These are phyloP conservation scores for Parapsyche elsis DNA, from an alignment of 1,140 invertebrate species.

Conservation along the genomic window DNA sequence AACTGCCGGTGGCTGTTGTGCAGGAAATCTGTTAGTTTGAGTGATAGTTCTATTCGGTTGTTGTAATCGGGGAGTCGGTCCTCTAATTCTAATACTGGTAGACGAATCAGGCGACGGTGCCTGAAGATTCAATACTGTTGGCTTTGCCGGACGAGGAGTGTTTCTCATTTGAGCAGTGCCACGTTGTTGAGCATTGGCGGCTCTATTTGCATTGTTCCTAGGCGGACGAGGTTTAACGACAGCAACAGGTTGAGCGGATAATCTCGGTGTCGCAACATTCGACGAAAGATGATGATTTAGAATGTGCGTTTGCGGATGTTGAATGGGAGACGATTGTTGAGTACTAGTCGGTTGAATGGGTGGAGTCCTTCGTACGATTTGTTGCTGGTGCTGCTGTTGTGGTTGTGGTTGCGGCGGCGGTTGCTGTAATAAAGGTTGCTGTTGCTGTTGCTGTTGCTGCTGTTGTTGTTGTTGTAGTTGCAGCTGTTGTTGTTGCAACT, in stretches of 20 bases:
- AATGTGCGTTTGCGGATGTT: constrained; percentile 28
- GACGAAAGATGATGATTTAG: constrained; percentile 47
- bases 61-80: background rate
- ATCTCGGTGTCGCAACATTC: constrained; percentile 8
- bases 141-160: constrained; percentile 14
- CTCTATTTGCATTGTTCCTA: constrained; percentile 6
- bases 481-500: constrained; percentile 59
- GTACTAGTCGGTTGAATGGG: constrained; percentile 56
- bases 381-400: constrained; percentile 58
- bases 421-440: constrained; percentile 62
- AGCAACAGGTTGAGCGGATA: background rate
- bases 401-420: constrained; percentile 44
- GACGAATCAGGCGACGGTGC: background rate
- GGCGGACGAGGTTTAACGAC: constrained; percentile 6
- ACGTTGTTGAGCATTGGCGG: background rate
- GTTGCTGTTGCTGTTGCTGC: constrained; percentile 61
- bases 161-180: background rate
- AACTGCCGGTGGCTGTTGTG: constrained; percentile 59
- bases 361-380: constrained; percentile 57
- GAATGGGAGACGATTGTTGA: constrained; percentile 56
- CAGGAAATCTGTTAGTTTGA: constrained; percentile 60
- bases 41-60: background rate
- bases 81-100: background rate
- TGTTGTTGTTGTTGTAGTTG: constrained; percentile 57
- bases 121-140: background rate